Conservation (phyloP, 92 coral and sea anemone genomes). For the Ricordea florida region DNA sequence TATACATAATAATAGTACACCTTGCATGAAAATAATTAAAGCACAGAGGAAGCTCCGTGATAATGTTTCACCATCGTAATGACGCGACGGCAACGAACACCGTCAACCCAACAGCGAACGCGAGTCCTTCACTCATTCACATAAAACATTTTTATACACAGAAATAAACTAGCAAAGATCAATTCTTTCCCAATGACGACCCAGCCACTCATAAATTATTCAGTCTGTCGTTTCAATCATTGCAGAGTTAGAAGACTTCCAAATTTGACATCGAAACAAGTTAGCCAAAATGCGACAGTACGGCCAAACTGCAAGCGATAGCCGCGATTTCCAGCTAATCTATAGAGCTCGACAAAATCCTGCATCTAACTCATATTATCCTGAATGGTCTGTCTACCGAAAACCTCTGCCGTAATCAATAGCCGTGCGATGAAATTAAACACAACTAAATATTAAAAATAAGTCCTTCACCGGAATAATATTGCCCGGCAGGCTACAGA, state of each 20-base stretch:
- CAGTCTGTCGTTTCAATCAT: conserved; percentile 47
- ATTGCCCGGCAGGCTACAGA: conserved; percentile 55
- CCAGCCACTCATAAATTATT: conserved; percentile 70
- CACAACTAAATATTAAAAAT: conserved; percentile 65
- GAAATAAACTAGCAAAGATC: conserved; percentile 62
- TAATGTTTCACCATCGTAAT: conserved; percentile 11
- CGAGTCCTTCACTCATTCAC: conserved; percentile 4
- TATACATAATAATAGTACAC: conserved; percentile 64
- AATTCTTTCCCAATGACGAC: conserved; percentile 64
- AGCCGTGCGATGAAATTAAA: conserved; percentile 71
- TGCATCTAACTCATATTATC: neutral
- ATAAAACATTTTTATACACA: conserved; percentile 10
- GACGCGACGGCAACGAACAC: neutral
- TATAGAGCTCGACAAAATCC: neutral
- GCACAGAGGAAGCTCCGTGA: conserved; percentile 20
- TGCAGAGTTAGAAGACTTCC: conserved; percentile 38
- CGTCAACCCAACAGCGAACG: neutral
- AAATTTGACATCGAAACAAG: conserved; percentile 38
- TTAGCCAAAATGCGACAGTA: conserved; percentile 15
- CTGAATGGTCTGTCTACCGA: neutral
- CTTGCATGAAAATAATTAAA: conserved; percentile 67
- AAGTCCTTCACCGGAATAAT: conserved; percentile 42
- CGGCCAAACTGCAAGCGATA: neutral
- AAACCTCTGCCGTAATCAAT: conserved; percentile 31
- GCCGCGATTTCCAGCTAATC: conserved; percentile 6